Conservation (phyloP, 2,797 vertebrate species). For the Taenioides sp. region DNA sequence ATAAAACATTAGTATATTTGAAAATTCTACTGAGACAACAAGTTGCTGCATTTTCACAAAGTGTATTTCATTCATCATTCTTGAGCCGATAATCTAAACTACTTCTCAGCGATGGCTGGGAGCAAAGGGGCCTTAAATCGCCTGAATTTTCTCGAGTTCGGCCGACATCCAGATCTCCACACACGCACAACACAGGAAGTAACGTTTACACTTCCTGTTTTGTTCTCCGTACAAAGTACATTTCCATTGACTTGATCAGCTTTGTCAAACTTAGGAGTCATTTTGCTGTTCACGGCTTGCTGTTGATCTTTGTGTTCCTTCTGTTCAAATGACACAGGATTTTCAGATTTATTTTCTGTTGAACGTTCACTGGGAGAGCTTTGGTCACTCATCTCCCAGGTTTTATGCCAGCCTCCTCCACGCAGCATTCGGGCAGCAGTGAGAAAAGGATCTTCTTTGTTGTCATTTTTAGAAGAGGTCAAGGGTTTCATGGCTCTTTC, state of each 20-base stretch:
- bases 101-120: constrained; percentile 55
- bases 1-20: no score
- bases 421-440: constrained; percentile 53
- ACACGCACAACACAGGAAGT: neutral
- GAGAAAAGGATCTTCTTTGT: constrained; percentile 47
- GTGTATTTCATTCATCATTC: neutral
- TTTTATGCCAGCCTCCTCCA: constrained; percentile 24
- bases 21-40: neutral
- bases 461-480: neutral
- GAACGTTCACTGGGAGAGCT: neutral
- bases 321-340: neutral
- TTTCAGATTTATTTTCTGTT: neutral
- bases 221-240: fast-evolving
- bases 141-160: constrained; percentile 14
- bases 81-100: neutral
- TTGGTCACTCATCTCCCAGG: neutral
- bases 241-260: neutral
- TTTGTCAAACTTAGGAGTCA: neutral
- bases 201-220: neutral
- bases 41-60: neutral
- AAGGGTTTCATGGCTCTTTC: neutral
- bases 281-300: neutral
- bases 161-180: constrained; percentile 32
- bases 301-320: neutral
- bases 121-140: constrained; percentile 43